Evolutionary conservation across 2,888 invertebrate genomes (phyloP), one percentile per base, ranked within the genome.

Genomic region (Lasioglossum zephyrum): DNA sequence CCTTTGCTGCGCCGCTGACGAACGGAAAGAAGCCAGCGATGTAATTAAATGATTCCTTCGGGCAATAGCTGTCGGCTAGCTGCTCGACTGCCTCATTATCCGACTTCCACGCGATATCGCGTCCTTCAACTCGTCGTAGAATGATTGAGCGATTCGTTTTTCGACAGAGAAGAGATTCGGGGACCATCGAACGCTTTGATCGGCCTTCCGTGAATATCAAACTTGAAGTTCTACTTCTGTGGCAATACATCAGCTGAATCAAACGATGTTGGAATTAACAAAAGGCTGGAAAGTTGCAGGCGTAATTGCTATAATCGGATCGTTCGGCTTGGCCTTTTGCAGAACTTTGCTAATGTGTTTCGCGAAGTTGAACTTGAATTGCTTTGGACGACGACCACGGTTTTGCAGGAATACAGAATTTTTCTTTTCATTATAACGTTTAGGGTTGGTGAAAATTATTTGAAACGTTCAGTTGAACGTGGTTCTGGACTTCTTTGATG

Each of bases 31-130:
- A 79, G 41, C 63, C 79, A 13, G 73, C 13, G 82, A 77, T 72
- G 86, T 86, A 87, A 87, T 87, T 87, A 87, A 86, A 86, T 74
- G 86, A 87, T 82, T 79, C 82, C 86, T 82, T 39, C 76, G 86
- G 86, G 79, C 86, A 80, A 87, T 87, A 77, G 74, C 77, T 79
- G 72, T 82, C 79, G 77, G 73, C 82, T 49, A 60, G 41, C 31
- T 63, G 63, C 63, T 31, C 31, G 63, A 63, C 31, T 31, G 63
- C 63, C 63, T 63, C 63, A 31, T 63, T 63, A 63, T 63, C 63
- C 8, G 63, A 63, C 18, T 63, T 31, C 31, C 31, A 16, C 31
- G 31, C 63, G 26, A 31, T 63, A 63, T 63, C 63, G 31, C 63
- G 18, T 2, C 8, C 18, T 18, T 8, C 31, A 18, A 18, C 63